A percentile compares a stretch with the other conserved stretches of the same genome.
phyloP scores from a whole-genome alignment of 2,797 vertebrate genomes.

The Loriculus beryllinus region DNA sequence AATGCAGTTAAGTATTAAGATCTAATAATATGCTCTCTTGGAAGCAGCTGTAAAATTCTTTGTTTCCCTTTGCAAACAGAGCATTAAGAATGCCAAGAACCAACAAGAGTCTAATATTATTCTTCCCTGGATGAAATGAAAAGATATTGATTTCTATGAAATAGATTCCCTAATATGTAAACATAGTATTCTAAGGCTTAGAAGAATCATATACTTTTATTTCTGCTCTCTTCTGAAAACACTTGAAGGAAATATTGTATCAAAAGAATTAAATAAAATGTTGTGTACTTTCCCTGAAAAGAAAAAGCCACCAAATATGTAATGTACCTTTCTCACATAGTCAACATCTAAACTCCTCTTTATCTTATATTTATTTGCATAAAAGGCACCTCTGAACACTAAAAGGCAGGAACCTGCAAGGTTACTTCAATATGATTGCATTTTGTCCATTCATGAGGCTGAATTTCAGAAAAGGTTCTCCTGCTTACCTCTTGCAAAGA shows the following conservation, averaged over 20 bases:
- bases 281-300: background rate
- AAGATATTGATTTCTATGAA: conserved; percentile 65
- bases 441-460: background rate
- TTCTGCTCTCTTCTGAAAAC: conserved; percentile 22
- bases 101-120: conserved; percentile 57
- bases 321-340: background rate
- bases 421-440: background rate
- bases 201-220: conserved; percentile 21
- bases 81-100: conserved; percentile 45
- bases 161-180: conserved; percentile 42
- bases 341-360: background rate
- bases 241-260: conserved; percentile 6
- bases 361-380: background rate
- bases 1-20: conserved; percentile 70
- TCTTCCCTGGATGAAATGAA: conserved; percentile 52
- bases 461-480: background rate
- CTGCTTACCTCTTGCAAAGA: background rate
- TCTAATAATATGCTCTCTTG: conserved; percentile 52
- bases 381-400: background rate
- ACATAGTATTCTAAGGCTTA: conserved; percentile 26
- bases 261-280: background rate
- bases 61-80: conserved; percentile 46
- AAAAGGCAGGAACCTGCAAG: background rate
- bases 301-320: background rate
- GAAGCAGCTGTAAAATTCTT: conserved; percentile 65